phyloP scores from a whole-genome alignment of 2,113 vertebrate genomes.

The Haliaeetus leucogaster region DNA sequence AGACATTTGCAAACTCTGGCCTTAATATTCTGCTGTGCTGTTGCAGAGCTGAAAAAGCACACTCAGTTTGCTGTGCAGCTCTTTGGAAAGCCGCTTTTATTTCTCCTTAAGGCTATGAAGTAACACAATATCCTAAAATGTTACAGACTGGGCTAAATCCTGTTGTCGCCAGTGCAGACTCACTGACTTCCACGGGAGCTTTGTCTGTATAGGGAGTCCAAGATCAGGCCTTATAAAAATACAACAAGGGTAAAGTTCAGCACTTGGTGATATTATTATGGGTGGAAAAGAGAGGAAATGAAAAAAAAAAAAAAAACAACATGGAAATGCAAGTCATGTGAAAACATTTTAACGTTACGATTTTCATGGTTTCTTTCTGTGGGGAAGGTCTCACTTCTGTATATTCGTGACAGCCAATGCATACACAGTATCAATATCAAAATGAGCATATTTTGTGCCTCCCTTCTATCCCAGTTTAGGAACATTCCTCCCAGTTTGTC shows the following conservation, averaged over 20 bases:
- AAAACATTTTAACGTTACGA: background rate
- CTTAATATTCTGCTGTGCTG: slow-evolving; percentile 11
- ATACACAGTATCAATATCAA: background rate
- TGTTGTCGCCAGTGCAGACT: background rate
- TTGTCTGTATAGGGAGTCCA: background rate
- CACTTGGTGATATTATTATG: slow-evolving; percentile 1
- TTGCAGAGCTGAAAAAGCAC: background rate
- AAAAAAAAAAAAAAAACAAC: background rate
- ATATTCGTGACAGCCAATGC: background rate
- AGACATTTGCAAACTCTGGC: background rate
- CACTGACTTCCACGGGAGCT: background rate
- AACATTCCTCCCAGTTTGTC: background rate
- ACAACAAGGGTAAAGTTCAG: slow-evolving; percentile 23
- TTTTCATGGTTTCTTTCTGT: background rate
- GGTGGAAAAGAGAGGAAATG: slow-evolving; percentile 23
- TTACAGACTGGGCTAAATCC: slow-evolving; percentile 56
- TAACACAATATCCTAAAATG: slow-evolving; percentile 60
- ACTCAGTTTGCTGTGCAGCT: background rate
- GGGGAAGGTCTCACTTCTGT: slow-evolving; percentile 16
- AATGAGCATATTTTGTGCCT: background rate
- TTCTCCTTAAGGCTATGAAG: slow-evolving; percentile 58
- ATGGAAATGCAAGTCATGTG: slow-evolving; percentile 16
- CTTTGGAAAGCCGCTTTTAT: slow-evolving; percentile 47
- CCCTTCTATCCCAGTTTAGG: background rate
- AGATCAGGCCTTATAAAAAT: slow-evolving; percentile 33